Evolutionary conservation across 35 echinoderm and acorn worm genomes (phyloP).

Genomic region (Hemicentrotus pulcherrimus): DNA sequence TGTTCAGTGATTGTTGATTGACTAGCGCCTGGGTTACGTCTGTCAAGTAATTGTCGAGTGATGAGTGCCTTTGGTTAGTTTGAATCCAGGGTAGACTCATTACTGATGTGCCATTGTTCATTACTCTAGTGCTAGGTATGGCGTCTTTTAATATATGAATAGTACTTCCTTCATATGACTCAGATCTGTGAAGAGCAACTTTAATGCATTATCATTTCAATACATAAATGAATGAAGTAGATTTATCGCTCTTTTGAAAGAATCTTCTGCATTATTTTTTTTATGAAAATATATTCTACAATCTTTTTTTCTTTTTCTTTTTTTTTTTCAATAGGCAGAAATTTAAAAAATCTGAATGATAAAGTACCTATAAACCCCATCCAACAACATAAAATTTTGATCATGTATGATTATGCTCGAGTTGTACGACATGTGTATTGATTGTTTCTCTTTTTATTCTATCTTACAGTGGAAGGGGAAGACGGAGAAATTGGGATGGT

Average conservation of each 20-base stretch:
- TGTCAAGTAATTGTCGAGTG: neutral
- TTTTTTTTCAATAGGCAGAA: no score
- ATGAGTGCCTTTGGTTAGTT: neutral
- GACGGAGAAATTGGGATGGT: conserved; percentile 74
- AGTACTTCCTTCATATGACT: neutral
- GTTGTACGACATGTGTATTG: no score
- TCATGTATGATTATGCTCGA: no score
- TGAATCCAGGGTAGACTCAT: neutral
- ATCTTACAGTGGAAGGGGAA: conserved; percentile 84
- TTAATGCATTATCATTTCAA: neutral
- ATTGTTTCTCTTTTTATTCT: neutral
- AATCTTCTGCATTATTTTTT: no score
- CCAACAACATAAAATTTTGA: no score
- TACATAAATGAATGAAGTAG: no score
- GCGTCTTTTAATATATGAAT: neutral
- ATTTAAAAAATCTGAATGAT: no score
- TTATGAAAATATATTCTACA: no score
- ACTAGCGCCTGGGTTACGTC: neutral
- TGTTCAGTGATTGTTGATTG: neutral
- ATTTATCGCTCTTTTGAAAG: no score
- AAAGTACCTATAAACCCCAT: no score
- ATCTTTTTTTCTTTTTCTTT: no score
- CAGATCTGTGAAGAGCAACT: neutral
- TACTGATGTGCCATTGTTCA: neutral
- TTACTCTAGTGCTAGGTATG: neutral